Conservation (phyloP, 1,140 invertebrate species). For the Lepidotrigona ventralis region DNA sequence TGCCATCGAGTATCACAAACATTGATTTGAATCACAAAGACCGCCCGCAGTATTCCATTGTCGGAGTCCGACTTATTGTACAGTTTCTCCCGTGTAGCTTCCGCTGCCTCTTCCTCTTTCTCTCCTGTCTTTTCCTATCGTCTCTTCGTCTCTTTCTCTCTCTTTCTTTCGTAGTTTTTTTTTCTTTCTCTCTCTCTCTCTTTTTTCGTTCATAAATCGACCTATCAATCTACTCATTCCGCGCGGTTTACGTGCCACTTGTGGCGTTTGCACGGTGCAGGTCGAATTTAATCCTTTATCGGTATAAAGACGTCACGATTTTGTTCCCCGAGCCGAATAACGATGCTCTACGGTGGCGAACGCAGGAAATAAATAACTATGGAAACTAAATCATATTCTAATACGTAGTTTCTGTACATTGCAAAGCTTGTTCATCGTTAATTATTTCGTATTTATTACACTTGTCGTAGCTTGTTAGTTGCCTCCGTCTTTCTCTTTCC, state of each 20-base stretch:
- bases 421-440: too few species aligned
- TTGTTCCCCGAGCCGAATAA: too few species aligned
- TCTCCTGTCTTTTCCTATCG: constrained; percentile 37
- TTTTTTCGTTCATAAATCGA: constrained; percentile 52
- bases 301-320: too few species aligned
- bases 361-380: too few species aligned
- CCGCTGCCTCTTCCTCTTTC: constrained; percentile 35
- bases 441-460: too few species aligned
- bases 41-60: constrained; percentile 74
- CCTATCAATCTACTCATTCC: constrained; percentile 75
- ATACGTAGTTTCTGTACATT: too few species aligned
- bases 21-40: constrained; percentile 78
- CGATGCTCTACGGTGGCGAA: too few species aligned
- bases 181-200: constrained; percentile 15
- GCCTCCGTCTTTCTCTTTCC: too few species aligned
- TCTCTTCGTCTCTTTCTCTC: constrained; percentile 24
- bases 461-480: too few species aligned
- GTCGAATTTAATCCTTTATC: neutral
- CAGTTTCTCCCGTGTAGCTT: constrained; percentile 56
- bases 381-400: too few species aligned
- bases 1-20: constrained; percentile 76
- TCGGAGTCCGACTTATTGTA: constrained; percentile 73
- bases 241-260: constrained; percentile 75
- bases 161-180: constrained; percentile 31
- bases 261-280: constrained; percentile 58